Conservation (phyloP, 2,888 invertebrate species). For the Dryobotodes eremita region DNA sequence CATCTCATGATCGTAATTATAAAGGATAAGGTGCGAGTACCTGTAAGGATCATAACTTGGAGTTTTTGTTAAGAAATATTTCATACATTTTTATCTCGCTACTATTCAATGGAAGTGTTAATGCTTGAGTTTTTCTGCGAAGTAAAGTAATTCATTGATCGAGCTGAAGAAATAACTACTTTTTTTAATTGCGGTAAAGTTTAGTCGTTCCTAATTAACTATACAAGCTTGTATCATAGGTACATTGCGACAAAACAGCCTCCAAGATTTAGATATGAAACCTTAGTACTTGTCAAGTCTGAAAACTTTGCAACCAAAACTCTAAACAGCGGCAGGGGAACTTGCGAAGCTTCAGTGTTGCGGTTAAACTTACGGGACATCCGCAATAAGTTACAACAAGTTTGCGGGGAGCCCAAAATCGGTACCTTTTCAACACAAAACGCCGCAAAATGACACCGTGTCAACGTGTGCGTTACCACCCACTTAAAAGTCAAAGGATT, state of each 20-base stretch:
- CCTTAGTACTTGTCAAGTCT: constrained; percentile 69
- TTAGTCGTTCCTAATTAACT: constrained; percentile 27
- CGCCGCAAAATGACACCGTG: constrained; percentile 53
- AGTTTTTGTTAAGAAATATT: constrained; percentile 51
- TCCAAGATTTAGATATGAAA: constrained; percentile 66
- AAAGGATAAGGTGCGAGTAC: constrained; percentile 44
- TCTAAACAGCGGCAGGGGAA: constrained; percentile 70
- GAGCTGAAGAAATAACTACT: background rate
- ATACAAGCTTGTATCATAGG: constrained; percentile 23
- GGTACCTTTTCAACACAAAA: constrained; percentile 57
- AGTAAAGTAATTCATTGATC: constrained; percentile 20
- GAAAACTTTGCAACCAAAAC: constrained; percentile 72
- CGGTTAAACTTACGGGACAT: constrained; percentile 83
- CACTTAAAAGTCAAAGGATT: constrained; percentile 47
- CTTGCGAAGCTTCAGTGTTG: constrained; percentile 77
- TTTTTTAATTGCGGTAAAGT: constrained; percentile 20
- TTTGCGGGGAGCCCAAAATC: constrained; percentile 74
- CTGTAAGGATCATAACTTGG: constrained; percentile 36
- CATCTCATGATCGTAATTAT: constrained; percentile 47
- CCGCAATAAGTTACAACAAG: constrained; percentile 79
- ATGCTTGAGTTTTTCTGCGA: constrained; percentile 4
- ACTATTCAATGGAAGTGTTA: constrained; percentile 42
- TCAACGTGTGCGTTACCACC: constrained; percentile 47
- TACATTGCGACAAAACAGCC: constrained; percentile 65
- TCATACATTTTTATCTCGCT: constrained; percentile 35